Base-by-base conservation (phyloP, 2,797 vertebrate species). In the Taeniopygia guttata region DNA sequence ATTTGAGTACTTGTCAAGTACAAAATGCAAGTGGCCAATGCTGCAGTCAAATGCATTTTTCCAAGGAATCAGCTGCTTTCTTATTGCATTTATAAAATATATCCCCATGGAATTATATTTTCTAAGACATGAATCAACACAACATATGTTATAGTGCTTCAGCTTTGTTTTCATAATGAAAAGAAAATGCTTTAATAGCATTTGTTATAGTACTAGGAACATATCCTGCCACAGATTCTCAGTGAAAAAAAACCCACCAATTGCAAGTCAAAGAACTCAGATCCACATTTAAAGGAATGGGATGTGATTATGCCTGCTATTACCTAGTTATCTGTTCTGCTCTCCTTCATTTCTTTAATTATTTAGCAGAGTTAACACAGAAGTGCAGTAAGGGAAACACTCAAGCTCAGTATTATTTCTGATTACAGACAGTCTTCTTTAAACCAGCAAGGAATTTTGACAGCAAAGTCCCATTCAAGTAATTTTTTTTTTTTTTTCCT, bases 71-170 rank as follows among this genome's bases (percentile, higher is more conserved):
- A 92, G 48, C 60, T 93, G 85, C 13, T 89, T 95, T 95, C 90
- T 91, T 87, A 66, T 16, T 92, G 83, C 92, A 76, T 88, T 95
- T 95, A 90, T 89, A 78, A 94, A 93, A 94, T 77, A 87, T 72
- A 95, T 95, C 84, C 94, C 68, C 56, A 63, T 74, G 68, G 51
- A 72, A 87, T 55, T 75, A 91, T 88, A 93, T 75, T 96, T 95
- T 93, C 73, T 93, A 90, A 74, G 87, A 67, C 62, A 91, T 74
- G 75, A 96, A 96, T 94, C 90, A 95, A 94, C 83, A 75, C 59
- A 93, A 84, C 94, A 96, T 95, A 96, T 95, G 96, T 69, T 96
- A 74, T 38, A 95, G 69, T 89, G 64, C 79, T 93, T 93, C 82
- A 81, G 73, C 46, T 95, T 95, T 88, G 74, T 93, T 91, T 95